phyloP scores from a whole-genome alignment of 2,888 invertebrate species.

The Lypha dubia region DNA sequence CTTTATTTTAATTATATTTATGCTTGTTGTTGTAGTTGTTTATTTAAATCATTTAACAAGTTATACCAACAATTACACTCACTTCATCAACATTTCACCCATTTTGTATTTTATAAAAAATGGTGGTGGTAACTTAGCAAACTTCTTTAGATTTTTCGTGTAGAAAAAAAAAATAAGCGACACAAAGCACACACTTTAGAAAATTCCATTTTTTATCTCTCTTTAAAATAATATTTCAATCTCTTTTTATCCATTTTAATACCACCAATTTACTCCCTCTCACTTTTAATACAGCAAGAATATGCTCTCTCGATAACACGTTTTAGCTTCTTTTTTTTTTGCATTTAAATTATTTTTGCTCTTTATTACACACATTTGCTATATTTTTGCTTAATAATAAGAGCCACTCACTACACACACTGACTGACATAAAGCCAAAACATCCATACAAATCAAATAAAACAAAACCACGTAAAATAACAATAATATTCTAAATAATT shows the following conservation, averaged over 20 bases:
- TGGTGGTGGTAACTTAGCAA: constrained; percentile 49
- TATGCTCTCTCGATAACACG: constrained; percentile 54
- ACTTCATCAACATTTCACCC: constrained; percentile 11
- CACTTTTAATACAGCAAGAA: constrained; percentile 40
- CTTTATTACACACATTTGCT: constrained; percentile 51
- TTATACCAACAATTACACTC: constrained; percentile 30
- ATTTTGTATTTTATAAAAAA: constrained; percentile 27
- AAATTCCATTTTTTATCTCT: constrained; percentile 43
- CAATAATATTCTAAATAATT: constrained; percentile 70
- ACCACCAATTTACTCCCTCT: constrained; percentile 50
- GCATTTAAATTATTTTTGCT: constrained; percentile 34
- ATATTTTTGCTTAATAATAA: constrained; percentile 42
- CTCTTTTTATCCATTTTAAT: constrained; percentile 44
- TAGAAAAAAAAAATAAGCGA: constrained; percentile 16
- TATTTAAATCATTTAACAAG: constrained; percentile 43
- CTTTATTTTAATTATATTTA: constrained; percentile 4
- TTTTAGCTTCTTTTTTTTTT: constrained; percentile 23
- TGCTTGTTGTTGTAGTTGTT: constrained; percentile 2
- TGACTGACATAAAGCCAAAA: constrained; percentile 26
- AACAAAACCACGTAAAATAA: constrained; percentile 55
- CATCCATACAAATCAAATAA: constrained; percentile 46
- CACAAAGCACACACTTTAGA: constrained; percentile 36
- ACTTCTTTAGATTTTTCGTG: constrained; percentile 40
- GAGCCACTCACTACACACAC: constrained; percentile 6
- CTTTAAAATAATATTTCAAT: constrained; percentile 36